phyloP scores from a whole-genome alignment of 2,888 invertebrate genomes.

The Latrodectus elegans region DNA sequence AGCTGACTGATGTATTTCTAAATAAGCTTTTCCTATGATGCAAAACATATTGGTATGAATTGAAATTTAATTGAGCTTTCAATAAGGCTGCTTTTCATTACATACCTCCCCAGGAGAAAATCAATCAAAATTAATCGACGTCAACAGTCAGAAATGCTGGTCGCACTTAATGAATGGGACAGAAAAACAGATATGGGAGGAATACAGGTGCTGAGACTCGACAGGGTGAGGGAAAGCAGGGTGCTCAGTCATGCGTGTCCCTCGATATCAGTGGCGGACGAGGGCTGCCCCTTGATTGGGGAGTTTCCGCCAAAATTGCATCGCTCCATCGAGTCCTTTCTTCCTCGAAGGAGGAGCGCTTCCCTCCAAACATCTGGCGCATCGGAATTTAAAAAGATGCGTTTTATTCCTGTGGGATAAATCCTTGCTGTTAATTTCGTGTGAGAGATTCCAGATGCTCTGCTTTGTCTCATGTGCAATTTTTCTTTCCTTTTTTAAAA shows the following conservation, averaged over 20 bases:
- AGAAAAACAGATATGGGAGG: not conserved
- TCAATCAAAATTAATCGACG: too few relatives aligned
- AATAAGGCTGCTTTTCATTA: too few relatives aligned
- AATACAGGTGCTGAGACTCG: not conserved
- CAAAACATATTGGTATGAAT: too few relatives aligned
- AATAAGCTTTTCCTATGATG: too few relatives aligned
- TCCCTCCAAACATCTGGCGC: not conserved
- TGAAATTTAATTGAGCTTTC: too few relatives aligned
- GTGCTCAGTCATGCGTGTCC: conserved; percentile 6
- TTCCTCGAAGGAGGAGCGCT: not conserved
- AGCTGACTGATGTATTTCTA: too few relatives aligned
- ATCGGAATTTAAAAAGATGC: not conserved
- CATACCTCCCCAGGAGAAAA: too few relatives aligned
- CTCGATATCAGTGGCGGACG: not conserved
- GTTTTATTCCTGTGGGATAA: not conserved
- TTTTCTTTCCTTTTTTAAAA: too few relatives aligned
- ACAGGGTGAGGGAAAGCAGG: not conserved
- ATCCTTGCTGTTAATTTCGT: not conserved
- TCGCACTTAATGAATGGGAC: not conserved
- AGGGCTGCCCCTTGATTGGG: conserved; percentile 35
- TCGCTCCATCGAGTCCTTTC: conserved; percentile 22
- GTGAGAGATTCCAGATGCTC: not conserved
- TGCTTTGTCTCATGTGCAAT: not conserved
- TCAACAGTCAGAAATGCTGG: too few relatives aligned
- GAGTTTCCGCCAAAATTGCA: conserved; percentile 25